Conservation (phyloP, 1,140 invertebrate species). For the Lepidurus arcticus region DNA sequence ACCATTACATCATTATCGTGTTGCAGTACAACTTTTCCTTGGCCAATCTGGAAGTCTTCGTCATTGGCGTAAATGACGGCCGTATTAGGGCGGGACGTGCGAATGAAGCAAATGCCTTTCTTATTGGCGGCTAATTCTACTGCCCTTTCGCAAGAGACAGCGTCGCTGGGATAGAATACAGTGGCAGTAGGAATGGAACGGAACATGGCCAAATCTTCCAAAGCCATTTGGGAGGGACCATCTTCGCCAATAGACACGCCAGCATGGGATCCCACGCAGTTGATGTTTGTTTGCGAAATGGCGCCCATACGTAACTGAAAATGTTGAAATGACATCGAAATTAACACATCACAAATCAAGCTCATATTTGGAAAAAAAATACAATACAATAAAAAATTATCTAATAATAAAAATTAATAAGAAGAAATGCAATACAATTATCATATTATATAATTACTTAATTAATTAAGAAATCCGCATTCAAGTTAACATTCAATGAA, state of each 20-base stretch:
- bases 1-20: constrained; percentile 70
- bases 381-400: constrained; percentile 29
- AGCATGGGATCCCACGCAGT: constrained; percentile 90
- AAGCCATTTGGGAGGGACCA: constrained; percentile 98
- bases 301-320: constrained; percentile 93
- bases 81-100: constrained; percentile 88
- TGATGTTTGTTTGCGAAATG: constrained; percentile 95
- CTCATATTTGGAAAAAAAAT: background rate
- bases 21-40: constrained; percentile 71
- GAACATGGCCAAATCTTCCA: constrained; percentile 97
- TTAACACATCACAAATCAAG: background rate
- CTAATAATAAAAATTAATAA: constrained; percentile 37
- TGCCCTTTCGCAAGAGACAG: constrained; percentile 86
- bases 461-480: background rate
- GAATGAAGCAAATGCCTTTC: constrained; percentile 90
- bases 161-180: constrained; percentile 95
- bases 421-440: constrained; percentile 3
- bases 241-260: constrained; percentile 95
- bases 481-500: background rate
- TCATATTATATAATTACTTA: constrained; percentile 3
- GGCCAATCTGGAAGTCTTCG: constrained; percentile 72
- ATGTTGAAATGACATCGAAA: background rate
- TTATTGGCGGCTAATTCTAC: constrained; percentile 94
- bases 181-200: constrained; percentile 81
- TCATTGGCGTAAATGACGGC: constrained; percentile 81